phyloP scores from a whole-genome alignment of 2,113 vertebrate species.

The Mixornis gularis region DNA sequence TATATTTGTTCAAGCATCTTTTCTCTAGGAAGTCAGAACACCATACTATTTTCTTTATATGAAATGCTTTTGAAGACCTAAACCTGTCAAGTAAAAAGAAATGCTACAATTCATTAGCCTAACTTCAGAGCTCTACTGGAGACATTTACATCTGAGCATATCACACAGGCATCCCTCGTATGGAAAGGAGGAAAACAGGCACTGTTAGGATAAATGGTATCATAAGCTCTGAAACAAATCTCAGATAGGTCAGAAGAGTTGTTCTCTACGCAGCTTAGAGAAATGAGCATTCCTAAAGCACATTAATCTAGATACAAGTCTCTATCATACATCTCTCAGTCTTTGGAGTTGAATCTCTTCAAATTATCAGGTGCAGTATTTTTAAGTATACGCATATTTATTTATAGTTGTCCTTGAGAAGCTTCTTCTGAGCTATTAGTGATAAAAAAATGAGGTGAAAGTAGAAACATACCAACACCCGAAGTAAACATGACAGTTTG shows the following conservation, averaged over 20 bases:
- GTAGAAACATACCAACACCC: not conserved
- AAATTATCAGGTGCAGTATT: not conserved
- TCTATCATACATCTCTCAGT: not conserved
- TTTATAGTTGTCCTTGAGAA: not conserved
- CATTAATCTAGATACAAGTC: not conserved
- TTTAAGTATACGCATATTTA: not conserved
- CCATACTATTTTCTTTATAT: not conserved
- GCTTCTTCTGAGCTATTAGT: not conserved
- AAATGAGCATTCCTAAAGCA: not conserved
- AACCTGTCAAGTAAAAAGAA: not conserved
- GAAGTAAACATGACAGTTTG: not conserved
- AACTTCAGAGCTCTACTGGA: not conserved
- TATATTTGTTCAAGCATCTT: not conserved
- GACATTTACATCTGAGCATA: not conserved
- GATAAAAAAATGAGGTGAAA: not conserved
- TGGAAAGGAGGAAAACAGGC: not conserved
- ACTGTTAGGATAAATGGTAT: not conserved
- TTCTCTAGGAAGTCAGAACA: not conserved
- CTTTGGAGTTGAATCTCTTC: not conserved
- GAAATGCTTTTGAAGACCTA: not conserved
- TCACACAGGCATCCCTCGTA: not conserved
- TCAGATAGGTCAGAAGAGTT: not conserved
- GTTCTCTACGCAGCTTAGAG: not conserved
- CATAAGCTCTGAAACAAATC: not conserved
- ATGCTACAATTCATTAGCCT: not conserved